Evolutionary conservation across 2,113 vertebrate species (phyloP).

Genomic region (Patagioenas fasciata): DNA sequence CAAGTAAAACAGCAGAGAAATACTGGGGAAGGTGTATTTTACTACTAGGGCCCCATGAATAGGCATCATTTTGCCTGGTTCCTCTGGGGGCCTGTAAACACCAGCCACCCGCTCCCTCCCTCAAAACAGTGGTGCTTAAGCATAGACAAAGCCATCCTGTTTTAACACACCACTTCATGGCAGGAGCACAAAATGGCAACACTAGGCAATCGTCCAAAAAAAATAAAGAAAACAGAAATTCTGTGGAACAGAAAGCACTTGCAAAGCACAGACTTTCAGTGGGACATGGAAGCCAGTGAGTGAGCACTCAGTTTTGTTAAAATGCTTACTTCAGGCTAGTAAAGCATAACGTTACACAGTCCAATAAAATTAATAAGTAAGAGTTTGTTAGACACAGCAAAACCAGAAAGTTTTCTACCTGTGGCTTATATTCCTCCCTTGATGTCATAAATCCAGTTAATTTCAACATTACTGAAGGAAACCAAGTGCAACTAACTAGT

Average conservation of each 20-base stretch:
- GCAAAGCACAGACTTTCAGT: background rate
- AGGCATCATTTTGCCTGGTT: background rate
- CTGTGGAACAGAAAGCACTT: background rate
- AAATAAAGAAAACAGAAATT: background rate
- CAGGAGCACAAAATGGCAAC: background rate
- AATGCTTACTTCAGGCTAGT: background rate
- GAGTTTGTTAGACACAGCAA: background rate
- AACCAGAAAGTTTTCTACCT: background rate
- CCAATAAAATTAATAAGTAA: background rate
- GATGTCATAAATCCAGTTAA: background rate
- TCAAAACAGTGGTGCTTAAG: rapidly evolving
- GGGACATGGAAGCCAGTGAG: background rate
- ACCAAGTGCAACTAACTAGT: background rate
- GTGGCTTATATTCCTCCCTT: background rate
- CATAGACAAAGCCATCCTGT: conserved; percentile 26
- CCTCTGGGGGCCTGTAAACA: background rate
- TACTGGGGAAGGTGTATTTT: background rate
- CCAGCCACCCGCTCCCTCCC: background rate
- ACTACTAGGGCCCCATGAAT: background rate
- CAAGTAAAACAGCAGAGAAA: background rate
- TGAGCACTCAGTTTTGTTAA: background rate
- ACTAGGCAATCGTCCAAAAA: background rate
- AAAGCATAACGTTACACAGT: background rate
- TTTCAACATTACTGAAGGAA: background rate
- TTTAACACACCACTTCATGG: background rate